phyloP scores from a whole-genome alignment of 2,113 vertebrate genomes.

The Butastur rufipennis region DNA sequence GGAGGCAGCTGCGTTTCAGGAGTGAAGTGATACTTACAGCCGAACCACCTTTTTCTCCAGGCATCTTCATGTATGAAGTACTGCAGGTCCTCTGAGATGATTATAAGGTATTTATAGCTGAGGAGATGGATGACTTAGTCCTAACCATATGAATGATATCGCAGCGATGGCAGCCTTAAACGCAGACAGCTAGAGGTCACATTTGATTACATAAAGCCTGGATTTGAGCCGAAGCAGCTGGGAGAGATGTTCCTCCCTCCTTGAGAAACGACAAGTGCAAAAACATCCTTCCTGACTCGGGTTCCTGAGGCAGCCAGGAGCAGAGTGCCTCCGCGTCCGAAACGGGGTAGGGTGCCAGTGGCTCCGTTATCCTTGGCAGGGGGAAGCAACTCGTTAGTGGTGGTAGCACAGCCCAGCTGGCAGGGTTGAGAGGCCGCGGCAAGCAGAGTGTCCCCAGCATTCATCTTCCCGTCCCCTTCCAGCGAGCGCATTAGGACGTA shows the following conservation, averaged over 20 bases:
- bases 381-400: not conserved
- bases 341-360: not conserved
- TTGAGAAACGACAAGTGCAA: not conserved
- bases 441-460: not conserved
- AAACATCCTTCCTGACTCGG: not conserved
- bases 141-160: not conserved
- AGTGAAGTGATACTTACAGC: not conserved
- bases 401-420: not conserved
- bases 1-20: not conserved
- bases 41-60: not conserved
- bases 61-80: not conserved
- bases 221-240: constrained; percentile 28
- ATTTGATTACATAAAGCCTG: constrained; percentile 44
- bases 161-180: not conserved
- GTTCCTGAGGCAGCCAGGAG: not conserved
- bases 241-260: not conserved
- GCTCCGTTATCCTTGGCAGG: constrained; percentile 29
- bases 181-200: constrained; percentile 55
- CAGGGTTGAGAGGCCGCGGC: not conserved
- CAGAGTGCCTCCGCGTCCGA: not conserved
- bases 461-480: not conserved
- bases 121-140: constrained; percentile 57
- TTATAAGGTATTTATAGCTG: constrained; percentile 64
- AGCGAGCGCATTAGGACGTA: constrained; percentile 21
- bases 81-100: constrained; percentile 15